Conservation (phyloP, 2,797 vertebrate genomes). For the Thamnophis elegans region DNA sequence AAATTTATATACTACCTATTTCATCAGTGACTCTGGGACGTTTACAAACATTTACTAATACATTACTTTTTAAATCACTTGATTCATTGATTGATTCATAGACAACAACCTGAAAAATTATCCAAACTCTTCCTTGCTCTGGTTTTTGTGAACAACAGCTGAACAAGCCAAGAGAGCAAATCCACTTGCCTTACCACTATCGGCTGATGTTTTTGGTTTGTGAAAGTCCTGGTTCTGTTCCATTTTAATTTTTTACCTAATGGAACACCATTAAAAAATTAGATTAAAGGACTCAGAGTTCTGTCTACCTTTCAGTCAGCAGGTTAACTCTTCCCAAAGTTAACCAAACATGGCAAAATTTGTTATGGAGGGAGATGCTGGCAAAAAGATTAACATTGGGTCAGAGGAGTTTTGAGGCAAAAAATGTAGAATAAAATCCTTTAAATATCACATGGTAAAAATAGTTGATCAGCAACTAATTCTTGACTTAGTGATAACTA, state of each 20-base stretch:
- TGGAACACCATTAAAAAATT: background rate
- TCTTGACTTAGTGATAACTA: too few relatives aligned
- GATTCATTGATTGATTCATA: background rate
- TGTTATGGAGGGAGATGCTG: background rate
- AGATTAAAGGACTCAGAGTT: background rate
- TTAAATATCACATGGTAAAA: background rate
- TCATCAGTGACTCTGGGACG: background rate
- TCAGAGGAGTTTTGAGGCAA: background rate
- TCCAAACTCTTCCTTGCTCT: background rate
- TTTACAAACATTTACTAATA: background rate
- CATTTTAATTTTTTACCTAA: background rate
- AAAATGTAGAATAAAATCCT: background rate
- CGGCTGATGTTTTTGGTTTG: background rate
- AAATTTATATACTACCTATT: background rate
- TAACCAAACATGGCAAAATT: background rate
- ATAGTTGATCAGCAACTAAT: background rate
- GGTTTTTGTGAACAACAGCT: background rate
- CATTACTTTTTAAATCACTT: conserved; percentile 9
- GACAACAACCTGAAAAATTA: background rate
- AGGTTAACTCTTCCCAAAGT: background rate
- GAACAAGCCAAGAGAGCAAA: background rate
- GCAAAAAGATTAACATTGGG: background rate
- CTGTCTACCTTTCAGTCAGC: background rate
- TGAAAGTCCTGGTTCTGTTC: background rate
- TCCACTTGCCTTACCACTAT: background rate